These are phyloP conservation scores for Aurelia sp. DNA, from an alignment of 30 jellyfish, hydroid and myxozoan species.

Conservation along the genomic window DNA sequence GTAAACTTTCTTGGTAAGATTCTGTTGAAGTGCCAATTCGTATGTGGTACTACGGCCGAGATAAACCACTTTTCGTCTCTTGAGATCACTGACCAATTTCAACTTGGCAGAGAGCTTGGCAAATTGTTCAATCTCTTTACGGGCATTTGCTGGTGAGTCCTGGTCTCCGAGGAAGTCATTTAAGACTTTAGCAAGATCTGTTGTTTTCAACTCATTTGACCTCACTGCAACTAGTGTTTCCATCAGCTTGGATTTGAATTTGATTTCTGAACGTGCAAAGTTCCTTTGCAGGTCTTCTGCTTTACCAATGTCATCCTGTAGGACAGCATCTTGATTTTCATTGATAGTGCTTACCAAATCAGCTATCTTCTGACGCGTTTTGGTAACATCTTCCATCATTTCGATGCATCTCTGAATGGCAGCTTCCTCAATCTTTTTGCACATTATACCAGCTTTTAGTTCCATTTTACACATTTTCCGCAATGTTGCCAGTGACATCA, in stretches of 20 bases:
- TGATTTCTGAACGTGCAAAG: slow-evolving; percentile 45
- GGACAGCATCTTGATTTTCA: slow-evolving; percentile 7
- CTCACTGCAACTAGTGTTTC: slow-evolving; percentile 47
- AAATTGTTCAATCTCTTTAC: background rate
- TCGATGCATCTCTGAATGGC: slow-evolving; percentile 26
- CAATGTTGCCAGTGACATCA: slow-evolving; percentile 49
- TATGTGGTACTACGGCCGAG: slow-evolving; percentile 27
- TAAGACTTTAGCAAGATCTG: slow-evolving; percentile 21
- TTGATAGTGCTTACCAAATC: slow-evolving; percentile 30
- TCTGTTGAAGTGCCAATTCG: slow-evolving; percentile 69
- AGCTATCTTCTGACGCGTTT: slow-evolving; percentile 39
- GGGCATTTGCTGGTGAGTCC: slow-evolving; percentile 23
- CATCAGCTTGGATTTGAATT: slow-evolving; percentile 31
- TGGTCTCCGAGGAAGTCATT: slow-evolving; percentile 10
- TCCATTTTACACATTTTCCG: slow-evolving; percentile 59
- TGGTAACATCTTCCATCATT: slow-evolving; percentile 26
- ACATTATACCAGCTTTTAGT: background rate
- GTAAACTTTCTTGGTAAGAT: slow-evolving; percentile 38
- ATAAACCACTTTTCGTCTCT: slow-evolving; percentile 24
- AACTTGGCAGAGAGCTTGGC: slow-evolving; percentile 18
- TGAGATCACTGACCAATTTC: slow-evolving; percentile 22
- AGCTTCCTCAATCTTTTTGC: slow-evolving; percentile 52
- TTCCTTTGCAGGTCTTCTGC: slow-evolving; percentile 55
- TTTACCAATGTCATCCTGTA: background rate
- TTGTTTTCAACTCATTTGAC: slow-evolving; percentile 9